These are phyloP conservation scores for Chrysolina americana DNA, from an alignment of 2,888 invertebrate species.

Conservation along the genomic window DNA sequence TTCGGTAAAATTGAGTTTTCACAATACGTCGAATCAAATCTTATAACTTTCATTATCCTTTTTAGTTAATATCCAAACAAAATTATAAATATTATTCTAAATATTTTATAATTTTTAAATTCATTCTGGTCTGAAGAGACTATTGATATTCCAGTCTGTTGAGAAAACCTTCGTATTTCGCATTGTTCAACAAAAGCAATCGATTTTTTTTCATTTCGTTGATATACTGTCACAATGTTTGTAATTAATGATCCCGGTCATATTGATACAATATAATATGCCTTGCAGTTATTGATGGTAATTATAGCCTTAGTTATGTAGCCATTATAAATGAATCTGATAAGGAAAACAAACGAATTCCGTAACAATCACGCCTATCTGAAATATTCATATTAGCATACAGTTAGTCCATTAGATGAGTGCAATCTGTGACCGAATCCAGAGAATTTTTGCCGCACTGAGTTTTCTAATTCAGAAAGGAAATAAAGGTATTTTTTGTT, in stretches of 20 bases:
- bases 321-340: slow-evolving; percentile 26
- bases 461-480: neutral
- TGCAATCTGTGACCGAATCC: neutral
- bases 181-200: neutral
- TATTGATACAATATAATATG: neutral
- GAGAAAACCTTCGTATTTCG: neutral
- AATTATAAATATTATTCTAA: no score
- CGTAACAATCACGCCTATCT: slow-evolving; percentile 13
- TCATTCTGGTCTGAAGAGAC: no score
- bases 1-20: neutral
- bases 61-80: no score
- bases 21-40: no score
- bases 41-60: no score
- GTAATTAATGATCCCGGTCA: neutral
- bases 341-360: slow-evolving; percentile 33
- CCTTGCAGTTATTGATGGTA: neutral
- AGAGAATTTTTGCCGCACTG: neutral
- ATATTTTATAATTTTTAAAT: no score
- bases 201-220: neutral
- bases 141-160: no score
- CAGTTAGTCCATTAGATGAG: neutral
- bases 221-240: neutral
- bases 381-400: neutral
- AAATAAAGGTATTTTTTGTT: no score
- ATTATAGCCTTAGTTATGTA: neutral